Conservation (phyloP, 2,113 vertebrate species). For the Leptodactylus fuscus region DNA sequence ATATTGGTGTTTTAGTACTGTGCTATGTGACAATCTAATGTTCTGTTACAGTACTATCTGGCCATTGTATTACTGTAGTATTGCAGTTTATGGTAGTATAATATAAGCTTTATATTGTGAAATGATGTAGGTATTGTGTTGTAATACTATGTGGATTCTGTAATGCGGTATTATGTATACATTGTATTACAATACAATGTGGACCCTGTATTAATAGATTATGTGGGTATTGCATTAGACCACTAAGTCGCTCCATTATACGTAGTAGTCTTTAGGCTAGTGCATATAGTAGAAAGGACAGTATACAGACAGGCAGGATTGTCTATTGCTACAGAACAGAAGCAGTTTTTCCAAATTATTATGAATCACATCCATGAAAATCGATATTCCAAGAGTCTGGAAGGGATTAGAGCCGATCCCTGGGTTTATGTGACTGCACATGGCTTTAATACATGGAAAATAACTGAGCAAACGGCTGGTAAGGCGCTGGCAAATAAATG, state of each 20-base stretch:
- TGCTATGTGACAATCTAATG: too few species aligned
- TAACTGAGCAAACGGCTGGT: background rate
- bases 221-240: too few species aligned
- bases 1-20: too few species aligned
- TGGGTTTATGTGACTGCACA: background rate
- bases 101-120: background rate
- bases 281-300: too few species aligned
- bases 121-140: background rate
- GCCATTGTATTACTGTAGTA: background rate
- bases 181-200: background rate
- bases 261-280: too few species aligned
- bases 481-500: background rate
- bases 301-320: too few species aligned
- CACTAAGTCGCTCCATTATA: too few species aligned
- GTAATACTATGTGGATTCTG: background rate
- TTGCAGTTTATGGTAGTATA: background rate
- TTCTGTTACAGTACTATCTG: too few species aligned
- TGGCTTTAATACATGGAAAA: slow-evolving; percentile 1
- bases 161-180: background rate
- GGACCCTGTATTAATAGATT: too few species aligned
- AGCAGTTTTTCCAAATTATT: background rate
- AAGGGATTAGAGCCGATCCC: background rate
- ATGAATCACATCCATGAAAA: slow-evolving; percentile 14
- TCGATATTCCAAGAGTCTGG: background rate
- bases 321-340: background rate